Percentiles rank a stretch among this genome's conserved stretches.
Evolutionary conservation across 2,888 invertebrate genomes (phyloP).

Genomic region (Meghimatium bilineatum): DNA sequence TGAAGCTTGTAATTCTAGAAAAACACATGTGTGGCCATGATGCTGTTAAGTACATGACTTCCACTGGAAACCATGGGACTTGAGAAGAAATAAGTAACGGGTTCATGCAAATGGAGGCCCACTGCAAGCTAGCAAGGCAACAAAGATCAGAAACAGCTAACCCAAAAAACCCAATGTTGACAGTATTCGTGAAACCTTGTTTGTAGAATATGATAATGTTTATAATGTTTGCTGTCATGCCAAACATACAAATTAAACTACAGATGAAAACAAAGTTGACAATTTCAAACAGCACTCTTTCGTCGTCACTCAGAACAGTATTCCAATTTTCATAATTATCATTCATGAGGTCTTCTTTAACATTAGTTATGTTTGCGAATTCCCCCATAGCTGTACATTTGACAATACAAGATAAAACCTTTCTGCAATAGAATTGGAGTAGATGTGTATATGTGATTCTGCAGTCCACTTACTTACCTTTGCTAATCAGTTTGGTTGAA

Average conservation of each 20-base stretch:
- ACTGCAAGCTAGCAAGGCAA: background rate
- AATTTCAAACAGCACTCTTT: background rate
- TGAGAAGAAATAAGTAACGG: background rate
- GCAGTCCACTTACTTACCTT: too few species aligned
- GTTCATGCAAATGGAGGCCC: constrained; percentile 21
- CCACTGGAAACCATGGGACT: background rate
- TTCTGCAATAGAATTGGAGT: too few species aligned
- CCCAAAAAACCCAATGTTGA: constrained; percentile 22
- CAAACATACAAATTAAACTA: background rate
- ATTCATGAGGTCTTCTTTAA: too few species aligned
- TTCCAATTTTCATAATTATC: background rate
- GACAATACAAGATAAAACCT: too few species aligned
- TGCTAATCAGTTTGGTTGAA: too few species aligned
- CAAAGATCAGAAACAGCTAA: constrained; percentile 30
- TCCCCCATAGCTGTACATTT: too few species aligned
- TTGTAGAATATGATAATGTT: constrained; percentile 29
- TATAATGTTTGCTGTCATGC: constrained; percentile 3
- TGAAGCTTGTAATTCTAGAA: constrained; percentile 21
- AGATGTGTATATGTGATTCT: too few species aligned
- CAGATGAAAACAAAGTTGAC: constrained; percentile 10
- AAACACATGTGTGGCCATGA: constrained; percentile 8
- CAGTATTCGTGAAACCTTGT: constrained; percentile 31
- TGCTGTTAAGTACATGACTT: background rate
- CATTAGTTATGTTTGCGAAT: too few species aligned
- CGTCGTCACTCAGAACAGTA: constrained; percentile 1